phyloP scores from a whole-genome alignment of 2,888 invertebrate species.

The Tipula confusa region DNA sequence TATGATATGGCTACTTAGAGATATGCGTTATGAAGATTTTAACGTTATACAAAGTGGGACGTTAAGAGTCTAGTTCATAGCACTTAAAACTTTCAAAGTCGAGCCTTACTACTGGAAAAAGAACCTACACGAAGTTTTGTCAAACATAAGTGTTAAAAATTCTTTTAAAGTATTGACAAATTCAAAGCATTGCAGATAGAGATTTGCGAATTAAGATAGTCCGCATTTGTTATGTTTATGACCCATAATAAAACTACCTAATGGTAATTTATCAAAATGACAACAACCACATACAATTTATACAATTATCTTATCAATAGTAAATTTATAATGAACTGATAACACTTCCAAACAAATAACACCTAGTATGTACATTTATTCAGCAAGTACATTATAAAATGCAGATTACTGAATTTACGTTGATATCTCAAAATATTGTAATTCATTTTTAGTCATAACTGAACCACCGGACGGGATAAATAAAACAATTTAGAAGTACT shows the following conservation, averaged over 20 bases:
- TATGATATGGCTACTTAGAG: too few relatives aligned
- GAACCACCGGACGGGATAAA: background rate
- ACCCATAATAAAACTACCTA: background rate
- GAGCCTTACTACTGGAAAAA: too few relatives aligned
- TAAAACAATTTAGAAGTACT: background rate
- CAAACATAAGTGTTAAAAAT: too few relatives aligned
- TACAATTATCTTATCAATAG: background rate
- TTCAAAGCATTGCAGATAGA: too few relatives aligned
- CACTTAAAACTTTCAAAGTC: too few relatives aligned
- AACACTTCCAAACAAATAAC: background rate
- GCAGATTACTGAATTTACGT: background rate
- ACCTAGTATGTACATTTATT: background rate
- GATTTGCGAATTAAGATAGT: too few relatives aligned
- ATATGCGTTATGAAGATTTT: too few relatives aligned
- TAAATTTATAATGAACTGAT: slow-evolving; percentile 6
- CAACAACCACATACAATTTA: background rate
- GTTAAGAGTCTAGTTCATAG: too few relatives aligned
- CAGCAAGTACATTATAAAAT: background rate
- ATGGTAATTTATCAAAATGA: background rate
- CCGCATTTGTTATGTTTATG: background rate
- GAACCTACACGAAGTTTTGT: too few relatives aligned
- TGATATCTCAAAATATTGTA: background rate
- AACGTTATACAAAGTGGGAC: too few relatives aligned
- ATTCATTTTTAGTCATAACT: background rate
- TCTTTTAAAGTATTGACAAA: too few relatives aligned